Evolutionary conservation across 2,113 vertebrate genomes (phyloP), one percentile per base, ranked within the genome.

Genomic region (Lates calcarifer): DNA sequence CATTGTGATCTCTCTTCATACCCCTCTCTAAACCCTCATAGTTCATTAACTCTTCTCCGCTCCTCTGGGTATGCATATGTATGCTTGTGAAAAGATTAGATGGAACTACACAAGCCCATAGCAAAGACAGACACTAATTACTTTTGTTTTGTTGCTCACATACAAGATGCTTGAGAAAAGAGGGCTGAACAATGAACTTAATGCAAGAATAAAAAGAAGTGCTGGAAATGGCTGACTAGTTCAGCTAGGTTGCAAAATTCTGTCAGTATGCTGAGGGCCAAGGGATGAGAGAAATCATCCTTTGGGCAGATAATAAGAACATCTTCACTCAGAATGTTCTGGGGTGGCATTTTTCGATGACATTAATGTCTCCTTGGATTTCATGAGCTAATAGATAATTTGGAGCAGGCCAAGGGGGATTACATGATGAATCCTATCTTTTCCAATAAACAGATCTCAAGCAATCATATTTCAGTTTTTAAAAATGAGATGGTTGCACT

Each of bases 41-140:
- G 80, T 85, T 90, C 75, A 86, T 85, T 87, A 87, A 64, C 71
- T 83, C 55, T 64, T 73, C 33, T 74, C 55, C 17, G 0, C 43
- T 80, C 82, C 87, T 89, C 73, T 70, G 86, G 83, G 84, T 71
- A n/a, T 55, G 55, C 61, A 76, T 41, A 57, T 51, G 72, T 26
- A 43, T 61, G 71, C 78, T 41, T 22, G 60, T 61, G 83, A 61
- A 12, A 74, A 76, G 82, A 89, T 88, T 74, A 87, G 89, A 86
- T 69, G 79, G 81, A 62, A 71, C 63, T 60, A 63, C 63, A 67
- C 56, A 83, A 68, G 70, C 60, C 83, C 9, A 82, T 35, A 66
- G 83, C 78, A 13, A 77, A 85, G 58, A 74, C 29, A 87, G 82
- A 88, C 81, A 78, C 81, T 90, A 91, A 92, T 88, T 87, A 83